Conservation (phyloP, 1,140 invertebrate species). For the Ctenoplectra terminalis region DNA sequence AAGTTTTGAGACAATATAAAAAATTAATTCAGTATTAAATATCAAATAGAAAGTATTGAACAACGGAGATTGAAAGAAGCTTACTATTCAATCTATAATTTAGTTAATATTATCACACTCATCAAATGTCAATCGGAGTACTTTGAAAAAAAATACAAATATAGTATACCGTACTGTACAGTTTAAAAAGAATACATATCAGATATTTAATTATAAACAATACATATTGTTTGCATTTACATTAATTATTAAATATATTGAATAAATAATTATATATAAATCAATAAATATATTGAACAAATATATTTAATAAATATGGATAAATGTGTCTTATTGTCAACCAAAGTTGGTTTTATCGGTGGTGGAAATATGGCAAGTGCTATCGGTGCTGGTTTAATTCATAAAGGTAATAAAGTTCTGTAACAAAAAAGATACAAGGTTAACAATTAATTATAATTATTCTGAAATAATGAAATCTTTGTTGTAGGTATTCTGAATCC, state of each 20-base stretch:
- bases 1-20: neutral
- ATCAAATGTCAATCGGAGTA: neutral
- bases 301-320: conserved; percentile 30
- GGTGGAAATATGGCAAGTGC: conserved; percentile 97
- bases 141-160: neutral
- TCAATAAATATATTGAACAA: too few relatives aligned
- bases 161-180: neutral
- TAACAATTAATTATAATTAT: conserved; percentile 66
- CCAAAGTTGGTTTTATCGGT: conserved; percentile 93
- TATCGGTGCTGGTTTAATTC: conserved; percentile 91
- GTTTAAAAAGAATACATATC: neutral
- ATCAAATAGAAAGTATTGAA: neutral
- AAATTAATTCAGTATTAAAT: neutral
- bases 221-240: neutral
- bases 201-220: neutral
- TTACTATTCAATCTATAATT: neutral
- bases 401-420: conserved; percentile 82
- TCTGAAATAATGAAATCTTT: conserved; percentile 50
- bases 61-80: neutral
- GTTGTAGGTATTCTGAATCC: conserved; percentile 83
- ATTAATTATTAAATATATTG: neutral
- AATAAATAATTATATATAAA: too few relatives aligned
- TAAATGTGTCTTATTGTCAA: conserved; percentile 34
- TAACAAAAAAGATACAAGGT: conserved; percentile 39
- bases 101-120: neutral